Percentiles rank a stretch among this genome's conserved stretches.
These are phyloP conservation scores for Apis dorsata DNA, from an alignment of 1,140 invertebrate genomes.

Conservation along the genomic window DNA sequence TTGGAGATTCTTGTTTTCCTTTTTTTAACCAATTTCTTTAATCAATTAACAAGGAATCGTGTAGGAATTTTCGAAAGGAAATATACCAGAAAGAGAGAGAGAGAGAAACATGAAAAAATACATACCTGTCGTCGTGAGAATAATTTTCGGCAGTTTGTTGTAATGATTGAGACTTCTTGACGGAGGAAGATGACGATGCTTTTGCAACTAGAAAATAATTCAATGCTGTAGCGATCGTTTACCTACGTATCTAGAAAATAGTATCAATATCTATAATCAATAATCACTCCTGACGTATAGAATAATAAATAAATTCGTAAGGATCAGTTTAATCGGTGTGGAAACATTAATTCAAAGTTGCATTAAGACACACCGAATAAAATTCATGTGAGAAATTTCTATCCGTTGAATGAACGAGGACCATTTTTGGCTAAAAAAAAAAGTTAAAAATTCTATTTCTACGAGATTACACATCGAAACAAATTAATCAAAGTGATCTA, in stretches of 20 bases:
- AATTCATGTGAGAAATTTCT: conserved; percentile 44
- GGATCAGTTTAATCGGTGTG: neutral
- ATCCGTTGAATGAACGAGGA: neutral
- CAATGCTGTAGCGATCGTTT: conserved; percentile 36
- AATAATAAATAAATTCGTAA: conserved; percentile 1
- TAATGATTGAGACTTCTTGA: conserved; percentile 80
- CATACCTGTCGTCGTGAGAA: conserved; percentile 77
- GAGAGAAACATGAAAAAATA: neutral
- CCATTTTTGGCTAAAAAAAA: neutral
- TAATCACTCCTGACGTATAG: conserved; percentile 4
- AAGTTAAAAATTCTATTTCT: neutral
- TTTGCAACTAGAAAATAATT: conserved; percentile 77
- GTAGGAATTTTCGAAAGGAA: neutral
- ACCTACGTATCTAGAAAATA: conserved; percentile 1
- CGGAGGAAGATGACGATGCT: conserved; percentile 69
- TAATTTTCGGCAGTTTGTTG: conserved; percentile 78
- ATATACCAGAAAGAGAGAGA: too few species aligned
- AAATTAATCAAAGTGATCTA: neutral
- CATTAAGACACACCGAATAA: conserved; percentile 18
- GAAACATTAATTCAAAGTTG: conserved; percentile 1
- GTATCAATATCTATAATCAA: conserved; percentile 29
- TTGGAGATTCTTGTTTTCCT: neutral
- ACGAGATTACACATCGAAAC: neutral
- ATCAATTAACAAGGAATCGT: too few species aligned
- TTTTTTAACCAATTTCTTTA: too few species aligned